phyloP scores from a whole-genome alignment of 2,888 invertebrate species.

The Caenorhabditis sp. region DNA sequence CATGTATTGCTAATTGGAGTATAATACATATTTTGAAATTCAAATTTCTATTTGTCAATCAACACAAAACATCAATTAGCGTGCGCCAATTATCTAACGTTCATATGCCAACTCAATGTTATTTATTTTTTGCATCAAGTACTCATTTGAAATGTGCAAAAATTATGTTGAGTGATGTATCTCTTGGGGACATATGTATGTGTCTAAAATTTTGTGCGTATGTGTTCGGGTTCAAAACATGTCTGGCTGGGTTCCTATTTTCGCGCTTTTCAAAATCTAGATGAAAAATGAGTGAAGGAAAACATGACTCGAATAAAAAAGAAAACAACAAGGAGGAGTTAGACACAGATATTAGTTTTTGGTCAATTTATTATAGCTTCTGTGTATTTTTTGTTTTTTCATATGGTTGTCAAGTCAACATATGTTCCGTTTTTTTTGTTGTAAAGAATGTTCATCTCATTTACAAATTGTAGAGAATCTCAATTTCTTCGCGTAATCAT shows the following conservation, averaged over 20 bases:
- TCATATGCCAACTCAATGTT: too few relatives aligned
- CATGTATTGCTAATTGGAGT: too few relatives aligned
- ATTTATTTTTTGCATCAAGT: not conserved
- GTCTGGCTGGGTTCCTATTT: not conserved
- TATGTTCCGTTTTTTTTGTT: not conserved
- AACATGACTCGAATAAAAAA: too few relatives aligned
- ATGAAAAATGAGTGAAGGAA: not conserved
- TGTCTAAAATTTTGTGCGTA: not conserved
- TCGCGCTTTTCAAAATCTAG: not conserved
- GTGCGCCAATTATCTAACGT: too few relatives aligned
- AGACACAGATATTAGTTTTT: too few relatives aligned
- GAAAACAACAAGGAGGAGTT: too few relatives aligned
- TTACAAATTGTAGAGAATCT: not conserved
- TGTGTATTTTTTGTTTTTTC: not conserved
- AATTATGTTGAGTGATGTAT: conserved; percentile 5
- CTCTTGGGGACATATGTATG: conserved; percentile 3
- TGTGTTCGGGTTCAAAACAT: not conserved
- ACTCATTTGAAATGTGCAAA: not conserved
- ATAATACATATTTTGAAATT: too few relatives aligned
- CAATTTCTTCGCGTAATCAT: not conserved
- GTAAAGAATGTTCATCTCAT: not conserved
- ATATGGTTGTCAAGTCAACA: not conserved
- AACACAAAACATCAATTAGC: too few relatives aligned
- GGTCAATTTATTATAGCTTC: too few relatives aligned
- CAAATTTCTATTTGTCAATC: too few relatives aligned